Evolutionary conservation across 2,888 invertebrate genomes (phyloP), one percentile per base, ranked within the genome.

Genomic region (Pteria penguin): DNA sequence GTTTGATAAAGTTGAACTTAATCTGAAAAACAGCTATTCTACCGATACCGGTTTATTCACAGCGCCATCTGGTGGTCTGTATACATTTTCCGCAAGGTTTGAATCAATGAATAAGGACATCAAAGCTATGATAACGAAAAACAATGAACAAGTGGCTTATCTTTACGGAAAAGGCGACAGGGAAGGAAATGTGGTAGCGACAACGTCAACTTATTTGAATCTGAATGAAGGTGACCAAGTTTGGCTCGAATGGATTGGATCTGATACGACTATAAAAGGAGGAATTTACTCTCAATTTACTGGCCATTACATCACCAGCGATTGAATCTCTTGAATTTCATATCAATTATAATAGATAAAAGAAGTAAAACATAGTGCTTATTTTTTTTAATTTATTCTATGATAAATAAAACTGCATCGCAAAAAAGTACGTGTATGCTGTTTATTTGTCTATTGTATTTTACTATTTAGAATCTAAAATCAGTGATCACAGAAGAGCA

Each of bases 211-310:
- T 26, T 65, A 65, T 45, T 22, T 65, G 2, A 22, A 36, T 26
- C 26, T 65, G 2, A 36, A 65, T 45, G 65, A 65, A 24, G 65
- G 65, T 1, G 65, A 65, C 45, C 4, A 24, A 14, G 65, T 65
- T 27, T 65, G 65, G 65, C 18, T 65, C 11, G 33, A 65, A 27
- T 65, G 65, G 65, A 65, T 24, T 22, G 65, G 63, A 4, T 32
- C 33, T 26, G 24, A 14, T 36, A 31, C 27, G 22, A 36, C 24
- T 27, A 26, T 65, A n/a, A 45, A 45, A 45, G 65, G 65, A 4
- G 33, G 36, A 24, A 24, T 65, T 27, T 36, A n/a, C 11, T 65
- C 65, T 3, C 65, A 65, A 45, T 65, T 65, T 26, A 45, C 65
- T 18, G 65, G 65, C 18, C 65, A 65, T 45, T 22, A 36, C 18